These are phyloP conservation scores for Eospalax fontanierii DNA, from an alignment of 2,797 vertebrate species.

Conservation along the genomic window DNA sequence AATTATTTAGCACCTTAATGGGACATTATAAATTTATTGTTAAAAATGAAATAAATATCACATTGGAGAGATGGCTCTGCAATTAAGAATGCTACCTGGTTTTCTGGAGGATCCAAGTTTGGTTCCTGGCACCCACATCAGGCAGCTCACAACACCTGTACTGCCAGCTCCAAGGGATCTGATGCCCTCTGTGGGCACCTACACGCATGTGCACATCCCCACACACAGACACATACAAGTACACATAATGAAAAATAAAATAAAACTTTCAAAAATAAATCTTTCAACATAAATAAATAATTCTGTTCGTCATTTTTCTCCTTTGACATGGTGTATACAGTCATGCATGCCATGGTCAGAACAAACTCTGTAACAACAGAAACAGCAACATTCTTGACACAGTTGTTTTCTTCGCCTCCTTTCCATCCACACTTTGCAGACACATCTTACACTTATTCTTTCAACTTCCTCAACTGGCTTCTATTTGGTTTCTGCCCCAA, in stretches of 20 bases:
- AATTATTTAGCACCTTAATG: slow-evolving; percentile 21
- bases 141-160: neutral
- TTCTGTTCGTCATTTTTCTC: slow-evolving; percentile 17
- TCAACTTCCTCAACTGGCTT: slow-evolving; percentile 73
- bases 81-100: neutral
- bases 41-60: neutral
- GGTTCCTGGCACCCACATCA: neutral
- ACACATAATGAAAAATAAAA: neutral
- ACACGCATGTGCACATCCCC: neutral
- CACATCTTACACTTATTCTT: slow-evolving; percentile 57
- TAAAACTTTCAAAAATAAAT: neutral
- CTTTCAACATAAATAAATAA: neutral
- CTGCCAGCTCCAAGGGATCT: neutral
- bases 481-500: slow-evolving; percentile 58
- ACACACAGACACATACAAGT: neutral
- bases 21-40: neutral
- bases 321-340: slow-evolving; percentile 48
- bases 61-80: neutral
- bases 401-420: slow-evolving; percentile 58
- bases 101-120: neutral
- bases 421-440: slow-evolving; percentile 60
- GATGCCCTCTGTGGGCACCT: neutral
- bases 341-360: slow-evolving; percentile 26
- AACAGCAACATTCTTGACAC: neutral
- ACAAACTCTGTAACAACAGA: slow-evolving; percentile 39